Evolutionary conservation across 2,797 vertebrate species (phyloP).

Genomic region (Pipistrellus pipistrellus): DNA sequence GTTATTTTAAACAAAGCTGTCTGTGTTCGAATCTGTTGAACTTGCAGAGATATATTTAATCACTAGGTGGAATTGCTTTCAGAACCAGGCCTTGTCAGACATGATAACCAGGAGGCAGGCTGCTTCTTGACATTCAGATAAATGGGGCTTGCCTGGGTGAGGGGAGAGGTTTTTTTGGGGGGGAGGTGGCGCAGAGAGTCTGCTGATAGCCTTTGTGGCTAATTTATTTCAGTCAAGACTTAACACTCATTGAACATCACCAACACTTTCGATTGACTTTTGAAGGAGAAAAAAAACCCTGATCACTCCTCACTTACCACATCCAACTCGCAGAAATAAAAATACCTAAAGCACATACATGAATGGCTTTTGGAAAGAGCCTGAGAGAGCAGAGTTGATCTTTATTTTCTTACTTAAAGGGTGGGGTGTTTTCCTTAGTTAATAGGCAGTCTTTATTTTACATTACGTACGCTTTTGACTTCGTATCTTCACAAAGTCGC

Average conservation of each 20-base stretch:
- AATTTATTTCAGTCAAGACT: slow-evolving; percentile 68
- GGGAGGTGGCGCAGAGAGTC: not conserved
- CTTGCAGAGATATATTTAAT: slow-evolving; percentile 70
- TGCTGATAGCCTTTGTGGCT: slow-evolving; percentile 26
- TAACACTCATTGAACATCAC: slow-evolving; percentile 79
- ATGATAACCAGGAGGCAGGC: slow-evolving; percentile 69
- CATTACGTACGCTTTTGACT: slow-evolving; percentile 88
- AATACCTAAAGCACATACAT: slow-evolving; percentile 87
- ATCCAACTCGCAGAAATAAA: slow-evolving; percentile 89
- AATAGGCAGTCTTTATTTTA: slow-evolving; percentile 90
- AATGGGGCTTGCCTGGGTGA: slow-evolving; percentile 26
- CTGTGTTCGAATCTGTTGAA: slow-evolving; percentile 73
- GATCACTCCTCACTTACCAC: slow-evolving; percentile 89
- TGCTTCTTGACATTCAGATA: slow-evolving; percentile 74
- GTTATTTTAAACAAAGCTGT: slow-evolving; percentile 70
- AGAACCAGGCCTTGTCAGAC: slow-evolving; percentile 66
- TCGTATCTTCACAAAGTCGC: slow-evolving; percentile 89
- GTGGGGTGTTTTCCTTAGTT: slow-evolving; percentile 84
- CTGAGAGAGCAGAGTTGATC: slow-evolving; percentile 90
- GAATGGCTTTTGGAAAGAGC: slow-evolving; percentile 88
- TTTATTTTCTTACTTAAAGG: slow-evolving; percentile 90
- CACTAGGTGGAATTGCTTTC: slow-evolving; percentile 71
- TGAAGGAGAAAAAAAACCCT: slow-evolving; percentile 66
- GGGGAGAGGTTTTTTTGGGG: not conserved
- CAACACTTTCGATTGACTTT: slow-evolving; percentile 79